Evolutionary conservation across 2,888 invertebrate species (phyloP).

Genomic region (Rhingia rostrata): DNA sequence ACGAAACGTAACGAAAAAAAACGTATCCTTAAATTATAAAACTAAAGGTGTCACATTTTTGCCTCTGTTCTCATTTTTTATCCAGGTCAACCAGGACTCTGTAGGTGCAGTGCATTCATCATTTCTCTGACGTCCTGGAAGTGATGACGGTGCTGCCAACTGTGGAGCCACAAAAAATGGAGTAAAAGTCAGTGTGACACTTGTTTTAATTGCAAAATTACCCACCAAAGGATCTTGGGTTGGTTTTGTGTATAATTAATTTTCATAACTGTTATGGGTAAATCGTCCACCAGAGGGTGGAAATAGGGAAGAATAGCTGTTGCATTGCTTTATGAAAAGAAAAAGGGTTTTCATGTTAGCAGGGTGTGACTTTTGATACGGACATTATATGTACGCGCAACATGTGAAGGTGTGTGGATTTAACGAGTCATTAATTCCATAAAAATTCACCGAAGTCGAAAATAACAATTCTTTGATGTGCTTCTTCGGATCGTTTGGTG

Average conservation of each 20-base stretch:
- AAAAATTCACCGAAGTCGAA: neutral
- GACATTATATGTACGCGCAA: neutral
- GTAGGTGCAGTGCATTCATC: constrained; percentile 57
- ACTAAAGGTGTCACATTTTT: constrained; percentile 41
- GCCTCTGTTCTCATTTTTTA: constrained; percentile 41
- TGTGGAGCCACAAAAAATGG: constrained; percentile 3
- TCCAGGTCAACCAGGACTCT: constrained; percentile 49
- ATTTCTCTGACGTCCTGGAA: constrained; percentile 55
- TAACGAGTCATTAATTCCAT: constrained; percentile 4
- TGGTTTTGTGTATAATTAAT: constrained; percentile 56
- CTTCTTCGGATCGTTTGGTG: no score
- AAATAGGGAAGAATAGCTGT: neutral
- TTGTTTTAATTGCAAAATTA: constrained; percentile 50
- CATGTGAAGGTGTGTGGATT: constrained; percentile 1
- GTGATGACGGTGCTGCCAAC: constrained; percentile 46
- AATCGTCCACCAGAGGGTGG: neutral
- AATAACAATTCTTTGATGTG: constrained; percentile 5
- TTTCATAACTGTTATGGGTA: constrained; percentile 28
- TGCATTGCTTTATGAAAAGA: neutral
- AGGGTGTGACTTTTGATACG: constrained; percentile 1
- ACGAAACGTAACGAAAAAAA: constrained; percentile 8
- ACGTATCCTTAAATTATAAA: constrained; percentile 23
- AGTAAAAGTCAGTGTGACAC: constrained; percentile 36
- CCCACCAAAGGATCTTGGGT: constrained; percentile 52
- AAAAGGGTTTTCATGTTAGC: constrained; percentile 23